phyloP scores from a whole-genome alignment of 2,113 vertebrate genomes.

The Plotosus lineatus region DNA sequence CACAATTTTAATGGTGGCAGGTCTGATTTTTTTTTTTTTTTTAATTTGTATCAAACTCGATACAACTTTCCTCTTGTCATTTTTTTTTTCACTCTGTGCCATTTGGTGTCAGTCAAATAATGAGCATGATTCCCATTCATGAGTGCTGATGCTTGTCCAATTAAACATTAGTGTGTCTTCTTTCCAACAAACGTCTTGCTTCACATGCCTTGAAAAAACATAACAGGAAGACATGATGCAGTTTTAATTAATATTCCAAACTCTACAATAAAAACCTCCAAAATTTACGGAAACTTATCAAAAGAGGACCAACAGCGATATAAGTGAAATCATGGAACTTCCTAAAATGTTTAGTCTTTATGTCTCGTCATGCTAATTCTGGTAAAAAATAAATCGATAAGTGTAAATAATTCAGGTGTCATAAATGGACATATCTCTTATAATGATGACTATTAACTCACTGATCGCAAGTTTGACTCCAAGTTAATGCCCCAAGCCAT shows the following conservation, averaged over 20 bases:
- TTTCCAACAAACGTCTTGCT: not conserved
- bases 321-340: not conserved
- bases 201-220: not conserved
- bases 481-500: too few species aligned
- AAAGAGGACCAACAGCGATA: not conserved
- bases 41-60: not conserved
- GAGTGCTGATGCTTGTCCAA: not conserved
- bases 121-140: slow-evolving; percentile 6
- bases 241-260: slow-evolving; percentile 13
- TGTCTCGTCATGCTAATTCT: not conserved
- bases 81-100: slow-evolving; percentile 23
- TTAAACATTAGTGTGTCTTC: not conserved
- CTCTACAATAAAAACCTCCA: not conserved
- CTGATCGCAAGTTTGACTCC: too few species aligned
- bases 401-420: too few species aligned
- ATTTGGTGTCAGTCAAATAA: slow-evolving; percentile 9
- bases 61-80: not conserved
- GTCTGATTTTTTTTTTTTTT: not conserved
- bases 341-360: not conserved
- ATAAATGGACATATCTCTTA: too few species aligned
- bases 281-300: not conserved
- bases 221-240: not conserved
- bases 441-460: too few species aligned
- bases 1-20: not conserved
- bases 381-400: too few species aligned